Base-by-base conservation (phyloP, 2,888 invertebrate genomes). In the Syrphus vitripennis region DNA sequence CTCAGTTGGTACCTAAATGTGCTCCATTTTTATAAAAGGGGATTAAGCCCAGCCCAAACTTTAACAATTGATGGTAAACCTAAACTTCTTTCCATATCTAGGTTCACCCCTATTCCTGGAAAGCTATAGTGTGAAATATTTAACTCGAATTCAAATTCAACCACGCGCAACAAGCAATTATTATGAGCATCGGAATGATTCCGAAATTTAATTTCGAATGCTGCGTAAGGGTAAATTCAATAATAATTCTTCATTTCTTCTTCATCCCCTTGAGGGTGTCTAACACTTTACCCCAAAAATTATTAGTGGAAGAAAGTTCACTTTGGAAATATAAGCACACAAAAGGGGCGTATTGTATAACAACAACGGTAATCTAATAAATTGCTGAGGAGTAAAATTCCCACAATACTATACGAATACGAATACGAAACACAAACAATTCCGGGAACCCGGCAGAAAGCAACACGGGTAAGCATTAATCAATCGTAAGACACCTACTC, bases 401-500 rank as follows among this genome's bases (percentile, higher is more conserved):
- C 61, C 81, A 81, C 72, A 76, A 70, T 65, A 48, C 29, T 29
- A 34, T 21, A 31, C 9, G 16, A 55, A 16, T 19, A 12, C 19
- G 3, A 12, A 16, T 12, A 37, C 19, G 12, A 19, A n/a, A 59
- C 7, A 59, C 16, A 21, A 16, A 57, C 14, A 50, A 50, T 50
- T 45, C 21, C 4, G 5, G 37, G 59, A 37, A 21, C 34, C 31
- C 16, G 19, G 45, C 31, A 12, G 37, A 76, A 70, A 81, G 61
- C 81, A 81, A 70, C n/a, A n/a, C 50, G 77, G 78, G 86, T 70
- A 86, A 59, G 77, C 82, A 86, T 86, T 86, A 86, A 86, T 86
- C 86, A 86, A 86, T 82, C 72, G 82, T 82, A 86, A 86, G 82
- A 82, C 82, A 82, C 82, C 86, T 82, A 81, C 72, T 82, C 74